phyloP scores from a whole-genome alignment of 2,113 vertebrate species.

The Leptodactylus fuscus region DNA sequence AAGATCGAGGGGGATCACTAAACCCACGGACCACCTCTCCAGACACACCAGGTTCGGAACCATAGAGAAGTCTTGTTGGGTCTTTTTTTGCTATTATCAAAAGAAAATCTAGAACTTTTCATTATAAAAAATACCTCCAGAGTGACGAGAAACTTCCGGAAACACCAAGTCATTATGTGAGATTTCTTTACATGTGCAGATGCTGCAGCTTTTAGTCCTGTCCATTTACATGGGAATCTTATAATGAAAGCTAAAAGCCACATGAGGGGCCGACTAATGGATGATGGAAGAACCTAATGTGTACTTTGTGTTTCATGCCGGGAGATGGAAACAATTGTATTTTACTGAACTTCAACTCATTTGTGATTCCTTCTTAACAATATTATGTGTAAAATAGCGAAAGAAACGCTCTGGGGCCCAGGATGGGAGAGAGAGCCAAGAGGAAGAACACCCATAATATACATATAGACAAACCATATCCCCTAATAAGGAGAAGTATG shows the following conservation, averaged over 20 bases:
- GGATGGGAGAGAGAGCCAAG: no score
- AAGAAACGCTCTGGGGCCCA: not conserved
- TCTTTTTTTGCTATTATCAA: no score
- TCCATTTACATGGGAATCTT: not conserved
- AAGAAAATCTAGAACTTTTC: no score
- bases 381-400: not conserved
- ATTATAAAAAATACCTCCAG: no score
- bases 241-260: conserved; percentile 27
- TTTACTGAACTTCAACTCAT: not conserved
- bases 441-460: not conserved
- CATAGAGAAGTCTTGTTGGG: no score
- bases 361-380: not conserved
- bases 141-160: not conserved
- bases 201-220: not conserved
- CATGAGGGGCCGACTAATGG: not conserved
- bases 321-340: not conserved
- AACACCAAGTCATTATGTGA: not conserved
- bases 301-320: not conserved
- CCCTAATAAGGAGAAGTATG: no score
- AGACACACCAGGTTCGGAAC: no score
- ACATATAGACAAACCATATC: not conserved
- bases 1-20: no score
- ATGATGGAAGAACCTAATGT: not conserved
- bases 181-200: not conserved
- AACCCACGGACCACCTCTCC: no score